Base-by-base conservation (phyloP, 2,113 vertebrate species). In the Plecturocebus donacophilus region DNA sequence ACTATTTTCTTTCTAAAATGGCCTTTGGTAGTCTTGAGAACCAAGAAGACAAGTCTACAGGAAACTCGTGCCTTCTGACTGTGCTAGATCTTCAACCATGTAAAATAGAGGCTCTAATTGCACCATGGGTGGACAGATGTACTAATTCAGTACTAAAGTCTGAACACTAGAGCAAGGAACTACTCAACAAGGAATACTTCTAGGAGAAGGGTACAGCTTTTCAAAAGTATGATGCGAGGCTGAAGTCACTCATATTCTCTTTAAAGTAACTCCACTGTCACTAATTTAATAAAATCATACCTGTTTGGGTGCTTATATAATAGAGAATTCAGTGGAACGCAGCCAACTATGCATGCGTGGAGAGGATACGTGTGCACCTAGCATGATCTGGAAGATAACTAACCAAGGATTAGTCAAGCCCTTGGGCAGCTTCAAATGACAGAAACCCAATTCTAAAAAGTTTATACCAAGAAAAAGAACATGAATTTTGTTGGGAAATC, bases 11-110 rank as follows among this genome's bases (percentile, higher is more conserved):
- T 96, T 76, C 84, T 90, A 64, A 85, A 64, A 40, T 58, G 7
- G 30, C 20, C 93, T 89, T 45, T 49, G 21, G 45, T 86, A 58
- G 81, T 96, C 38, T 42, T 64, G 25, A 93, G 82, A 96, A 80
- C 75, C 7, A 79, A 68, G 45, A 85, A 89, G 35, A 49, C 8
- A 70, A 19, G 70, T 38, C 35, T 71, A 20, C 20, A 45, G 68
- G 52, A 95, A 76, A 54, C 4, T 4, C 35, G 13, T 52, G 16
- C 6, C 38, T 80, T 82, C 61, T 42, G 30, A 58, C 38, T n/a
- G 0, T 66, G 38, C 23, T 35, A 42, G 21, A n/a, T 71, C 9
- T 56, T 73, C 4, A 7, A 61, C 13, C 64, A 89, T 1, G 42
- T 52, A 42, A 94, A 93, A 71, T 23, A 2, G 21, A 88, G 27